Conservation (phyloP, 1,140 invertebrate genomes). For the Tetramorium alpestre region DNA sequence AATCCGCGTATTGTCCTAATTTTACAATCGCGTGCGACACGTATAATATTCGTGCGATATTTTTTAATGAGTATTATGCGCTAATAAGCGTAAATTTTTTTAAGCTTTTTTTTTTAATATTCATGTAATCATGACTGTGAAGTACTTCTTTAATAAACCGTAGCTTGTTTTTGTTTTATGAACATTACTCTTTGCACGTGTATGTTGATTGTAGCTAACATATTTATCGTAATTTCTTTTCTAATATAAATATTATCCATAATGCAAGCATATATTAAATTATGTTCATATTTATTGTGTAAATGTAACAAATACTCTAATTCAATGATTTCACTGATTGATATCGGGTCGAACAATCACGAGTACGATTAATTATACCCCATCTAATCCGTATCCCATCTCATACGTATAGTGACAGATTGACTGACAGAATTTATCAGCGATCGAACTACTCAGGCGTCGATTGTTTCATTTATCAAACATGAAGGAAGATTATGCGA, state of each 20-base stretch:
- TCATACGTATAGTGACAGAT: neutral
- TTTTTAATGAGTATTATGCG: neutral
- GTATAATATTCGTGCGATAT: neutral
- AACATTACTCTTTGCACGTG: neutral
- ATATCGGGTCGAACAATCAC: neutral
- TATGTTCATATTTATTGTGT: neutral
- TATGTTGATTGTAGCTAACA: neutral
- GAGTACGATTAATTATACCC: neutral
- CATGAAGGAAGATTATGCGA: neutral
- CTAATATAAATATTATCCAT: neutral
- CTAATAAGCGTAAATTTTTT: neutral
- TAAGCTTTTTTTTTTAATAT: neutral
- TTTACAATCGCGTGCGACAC: conserved; percentile 30
- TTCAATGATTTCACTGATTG: neutral
- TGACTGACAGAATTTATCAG: neutral
- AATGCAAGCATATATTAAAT: neutral
- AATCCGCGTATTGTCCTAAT: conserved; percentile 30
- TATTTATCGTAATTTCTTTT: neutral
- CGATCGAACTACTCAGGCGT: neutral
- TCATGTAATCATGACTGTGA: neutral
- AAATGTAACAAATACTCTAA: neutral
- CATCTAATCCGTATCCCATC: neutral
- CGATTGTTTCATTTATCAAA: neutral
- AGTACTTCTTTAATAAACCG: neutral
- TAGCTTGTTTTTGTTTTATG: neutral